Conservation (phyloP, 2,113 vertebrate species). For the Felis chaus region DNA sequence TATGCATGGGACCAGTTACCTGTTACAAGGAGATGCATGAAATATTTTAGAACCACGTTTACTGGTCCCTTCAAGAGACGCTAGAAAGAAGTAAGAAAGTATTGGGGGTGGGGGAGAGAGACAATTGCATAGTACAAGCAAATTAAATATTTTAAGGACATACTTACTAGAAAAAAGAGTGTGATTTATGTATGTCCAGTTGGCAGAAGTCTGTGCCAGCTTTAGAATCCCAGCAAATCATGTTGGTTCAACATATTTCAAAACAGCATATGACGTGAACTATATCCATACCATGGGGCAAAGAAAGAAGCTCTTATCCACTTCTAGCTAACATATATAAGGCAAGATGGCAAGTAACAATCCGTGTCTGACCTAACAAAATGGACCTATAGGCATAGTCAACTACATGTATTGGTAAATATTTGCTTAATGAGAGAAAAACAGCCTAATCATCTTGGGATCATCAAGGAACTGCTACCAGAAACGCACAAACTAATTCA, state of each 20-base stretch:
- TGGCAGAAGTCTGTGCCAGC: neutral
- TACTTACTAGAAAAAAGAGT: neutral
- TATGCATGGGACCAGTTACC: neutral
- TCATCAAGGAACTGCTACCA: neutral
- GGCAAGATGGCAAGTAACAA: neutral
- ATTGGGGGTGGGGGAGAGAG: neutral
- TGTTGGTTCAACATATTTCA: neutral
- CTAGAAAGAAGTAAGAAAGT: neutral
- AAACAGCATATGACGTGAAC: neutral
- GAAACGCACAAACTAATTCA: neutral
- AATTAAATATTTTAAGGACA: neutral
- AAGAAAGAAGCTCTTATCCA: neutral
- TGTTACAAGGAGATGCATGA: neutral
- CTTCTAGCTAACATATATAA: neutral
- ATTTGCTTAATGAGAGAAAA: neutral
- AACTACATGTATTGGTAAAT: neutral
- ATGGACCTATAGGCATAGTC: neutral
- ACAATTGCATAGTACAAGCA: neutral
- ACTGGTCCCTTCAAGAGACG: neutral
- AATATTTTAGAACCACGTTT: neutral
- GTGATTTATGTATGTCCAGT: neutral
- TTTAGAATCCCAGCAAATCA: neutral
- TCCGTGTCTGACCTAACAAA: neutral
- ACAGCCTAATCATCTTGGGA: neutral
- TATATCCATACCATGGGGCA: neutral